A percentile compares a stretch with the other conserved stretches of the same genome.
phyloP scores from a whole-genome alignment of 2,888 invertebrate genomes.

The Saturnia pavonia region DNA sequence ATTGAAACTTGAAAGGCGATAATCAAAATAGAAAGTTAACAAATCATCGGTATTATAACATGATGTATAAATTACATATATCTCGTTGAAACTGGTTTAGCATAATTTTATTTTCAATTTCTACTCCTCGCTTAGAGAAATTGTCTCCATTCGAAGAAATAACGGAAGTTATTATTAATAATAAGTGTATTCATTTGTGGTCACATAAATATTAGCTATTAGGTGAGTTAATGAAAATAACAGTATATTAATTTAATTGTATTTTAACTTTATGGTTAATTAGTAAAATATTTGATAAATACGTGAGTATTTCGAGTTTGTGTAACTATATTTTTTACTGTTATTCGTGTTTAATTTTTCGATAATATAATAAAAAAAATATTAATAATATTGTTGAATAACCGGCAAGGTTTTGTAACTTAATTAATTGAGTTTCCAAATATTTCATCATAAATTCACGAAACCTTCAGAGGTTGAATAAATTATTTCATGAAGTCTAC shows the following conservation, averaged over 20 bases:
- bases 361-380: too few species aligned
- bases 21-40: slow-evolving; percentile 13
- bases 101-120: slow-evolving; percentile 18
- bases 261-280: background rate
- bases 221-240: too few species aligned
- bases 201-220: background rate
- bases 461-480: too few species aligned
- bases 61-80: slow-evolving; percentile 2
- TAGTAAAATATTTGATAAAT: background rate
- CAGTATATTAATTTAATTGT: background rate
- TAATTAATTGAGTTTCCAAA: too few species aligned
- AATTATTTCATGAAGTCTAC: too few species aligned
- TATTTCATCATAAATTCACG: too few species aligned
- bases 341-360: background rate
- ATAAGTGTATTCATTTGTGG: background rate
- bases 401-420: too few species aligned
- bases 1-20: slow-evolving; percentile 13
- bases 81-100: slow-evolving; percentile 11
- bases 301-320: background rate
- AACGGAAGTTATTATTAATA: slow-evolving; percentile 1
- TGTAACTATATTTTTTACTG: background rate
- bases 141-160: slow-evolving; percentile 18
- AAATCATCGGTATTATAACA: background rate
- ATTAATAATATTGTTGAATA: too few species aligned
- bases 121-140: slow-evolving; percentile 13